Evolutionary conservation across 2,113 vertebrate species (phyloP).

Genomic region (Sterrhoptilus dennistouni): DNA sequence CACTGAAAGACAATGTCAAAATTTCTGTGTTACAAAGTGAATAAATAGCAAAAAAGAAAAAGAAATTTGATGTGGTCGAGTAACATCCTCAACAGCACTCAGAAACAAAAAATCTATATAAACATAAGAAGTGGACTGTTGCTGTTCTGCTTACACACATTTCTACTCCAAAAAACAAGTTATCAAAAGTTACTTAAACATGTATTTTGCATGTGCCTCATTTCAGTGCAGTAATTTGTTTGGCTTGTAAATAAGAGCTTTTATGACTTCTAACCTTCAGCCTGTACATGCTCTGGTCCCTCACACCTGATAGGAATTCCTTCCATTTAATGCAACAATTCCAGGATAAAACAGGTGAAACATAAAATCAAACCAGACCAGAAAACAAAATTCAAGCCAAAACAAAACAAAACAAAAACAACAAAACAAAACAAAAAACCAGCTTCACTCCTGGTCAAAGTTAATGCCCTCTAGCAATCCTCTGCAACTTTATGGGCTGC

Average conservation of each 20-base stretch:
- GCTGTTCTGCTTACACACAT: background rate
- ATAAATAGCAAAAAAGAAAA: background rate
- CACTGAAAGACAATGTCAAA: background rate
- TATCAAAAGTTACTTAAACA: background rate
- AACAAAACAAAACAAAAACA: accelerated
- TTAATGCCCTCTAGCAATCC: background rate
- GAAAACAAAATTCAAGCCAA: background rate
- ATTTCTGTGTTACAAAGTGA: background rate
- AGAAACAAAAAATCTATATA: background rate
- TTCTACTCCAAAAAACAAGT: background rate
- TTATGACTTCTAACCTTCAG: background rate
- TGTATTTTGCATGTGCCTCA: background rate
- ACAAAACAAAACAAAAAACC: background rate
- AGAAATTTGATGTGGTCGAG: background rate
- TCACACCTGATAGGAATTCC: background rate
- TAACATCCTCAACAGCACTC: background rate
- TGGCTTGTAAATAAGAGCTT: background rate
- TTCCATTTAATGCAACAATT: background rate
- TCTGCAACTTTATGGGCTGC: background rate
- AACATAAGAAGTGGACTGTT: background rate
- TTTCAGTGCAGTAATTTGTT: background rate
- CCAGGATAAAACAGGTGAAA: background rate
- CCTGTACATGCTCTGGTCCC: background rate
- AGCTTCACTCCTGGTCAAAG: background rate
- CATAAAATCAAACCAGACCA: background rate